Base-by-base conservation (phyloP, 2,113 vertebrate species). In the Gallinago undulata region DNA sequence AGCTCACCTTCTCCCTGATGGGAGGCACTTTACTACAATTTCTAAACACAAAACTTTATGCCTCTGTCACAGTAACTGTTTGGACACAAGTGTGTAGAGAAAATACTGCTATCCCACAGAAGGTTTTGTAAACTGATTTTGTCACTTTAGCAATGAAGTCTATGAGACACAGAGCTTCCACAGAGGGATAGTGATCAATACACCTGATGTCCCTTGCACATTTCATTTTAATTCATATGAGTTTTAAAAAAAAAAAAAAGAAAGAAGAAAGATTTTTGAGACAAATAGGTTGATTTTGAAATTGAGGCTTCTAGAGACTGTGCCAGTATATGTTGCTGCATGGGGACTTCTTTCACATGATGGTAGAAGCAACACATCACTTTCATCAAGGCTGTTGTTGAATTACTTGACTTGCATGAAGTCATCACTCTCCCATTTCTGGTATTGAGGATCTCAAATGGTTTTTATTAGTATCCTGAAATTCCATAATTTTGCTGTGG, bases 301-400 rank as follows among this genome's bases (percentile, higher is more conserved):
- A 82, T 91, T 82, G 28, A 89, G 43, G 7, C 10, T 85, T 74
- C 28, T 57, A 63, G 66, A 72, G 28, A 16, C 12, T 1, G 1
- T 33, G 33, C 10, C 6, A 4, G 51, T 62, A 22, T 19, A 16
- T 74, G 55, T 82, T 80, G 63, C 22, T 28, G 11, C 17, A 30
- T 13, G n/a, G 25, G 35, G 64, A 59, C 1, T 11, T 77, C 50
- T 45, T 75, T 53, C 31, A 45, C 0, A 0, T 23, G 6, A 12
- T 25, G 5, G 31, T 37, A 70, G 51, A 84, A 79, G 7, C 30
- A 56, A 25, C 35, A 13, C 1, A 0, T 57, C 30, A 41, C 5
- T 30, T 78, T 76, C 43, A 70, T 30, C 11, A 59, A 35, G 11
- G 30, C 14, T 62, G 4, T 35, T 84, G 28, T 10, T 63, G 4